Conservation (phyloP, 2,888 invertebrate species). For the Leucoma salicis region DNA sequence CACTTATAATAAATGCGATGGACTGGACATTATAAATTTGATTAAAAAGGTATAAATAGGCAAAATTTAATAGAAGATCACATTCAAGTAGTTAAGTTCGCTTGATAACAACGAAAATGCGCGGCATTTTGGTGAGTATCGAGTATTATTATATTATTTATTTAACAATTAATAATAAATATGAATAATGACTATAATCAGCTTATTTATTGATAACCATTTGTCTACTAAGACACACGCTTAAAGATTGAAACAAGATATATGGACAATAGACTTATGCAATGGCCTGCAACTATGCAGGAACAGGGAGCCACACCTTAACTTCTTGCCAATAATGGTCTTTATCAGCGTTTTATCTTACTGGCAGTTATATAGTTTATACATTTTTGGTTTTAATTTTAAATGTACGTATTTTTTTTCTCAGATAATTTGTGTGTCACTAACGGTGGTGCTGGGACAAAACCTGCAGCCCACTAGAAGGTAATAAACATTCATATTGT, state of each 20-base stretch:
- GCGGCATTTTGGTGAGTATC: constrained; percentile 63
- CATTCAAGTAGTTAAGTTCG: constrained; percentile 63
- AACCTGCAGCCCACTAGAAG: constrained; percentile 38
- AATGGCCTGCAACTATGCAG: too few relatives aligned
- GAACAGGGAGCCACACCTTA: too few relatives aligned
- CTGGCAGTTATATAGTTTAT: too few relatives aligned
- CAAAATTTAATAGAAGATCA: constrained; percentile 56
- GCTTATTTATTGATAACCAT: too few relatives aligned
- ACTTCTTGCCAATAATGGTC: too few relatives aligned
- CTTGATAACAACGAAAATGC: constrained; percentile 67
- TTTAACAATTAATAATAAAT: constrained; percentile 6
- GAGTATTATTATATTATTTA: constrained; percentile 8
- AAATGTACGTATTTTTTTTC: too few relatives aligned
- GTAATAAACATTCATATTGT: constrained; percentile 1
- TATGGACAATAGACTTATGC: too few relatives aligned
- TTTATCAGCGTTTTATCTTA: too few relatives aligned
- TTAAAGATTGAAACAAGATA: too few relatives aligned
- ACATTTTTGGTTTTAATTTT: too few relatives aligned
- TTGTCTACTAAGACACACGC: too few relatives aligned
- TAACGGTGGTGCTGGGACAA: constrained; percentile 60
- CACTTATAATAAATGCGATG: constrained; percentile 65
- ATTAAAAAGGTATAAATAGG: constrained; percentile 77
- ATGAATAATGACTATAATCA: too few relatives aligned
- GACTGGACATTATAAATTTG: constrained; percentile 63
- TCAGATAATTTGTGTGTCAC: constrained; percentile 57